phyloP scores from a whole-genome alignment of 2,113 vertebrate genomes.

The Sebastes schlegelii region DNA sequence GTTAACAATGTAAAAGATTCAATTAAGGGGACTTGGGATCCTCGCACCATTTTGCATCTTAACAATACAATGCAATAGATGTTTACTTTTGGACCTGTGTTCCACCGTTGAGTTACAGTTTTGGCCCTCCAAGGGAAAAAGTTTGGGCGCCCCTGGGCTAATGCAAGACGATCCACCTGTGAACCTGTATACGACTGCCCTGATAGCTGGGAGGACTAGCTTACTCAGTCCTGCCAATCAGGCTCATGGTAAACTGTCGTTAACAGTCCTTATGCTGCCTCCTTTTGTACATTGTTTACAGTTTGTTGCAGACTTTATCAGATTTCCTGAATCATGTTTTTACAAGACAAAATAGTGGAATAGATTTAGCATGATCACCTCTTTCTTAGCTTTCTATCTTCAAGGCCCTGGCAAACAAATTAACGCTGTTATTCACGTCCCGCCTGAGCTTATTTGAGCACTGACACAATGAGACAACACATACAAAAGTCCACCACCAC shows the following conservation, averaged over 20 bases:
- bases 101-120: too few species aligned
- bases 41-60: too few species aligned
- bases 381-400: background rate
- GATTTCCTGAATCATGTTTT: background rate
- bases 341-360: background rate
- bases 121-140: too few species aligned
- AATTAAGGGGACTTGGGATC: too few species aligned
- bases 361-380: background rate
- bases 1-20: too few species aligned
- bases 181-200: constrained; percentile 25
- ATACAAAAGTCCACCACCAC: constrained; percentile 5
- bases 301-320: background rate
- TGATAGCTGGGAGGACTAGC: constrained; percentile 20
- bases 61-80: too few species aligned
- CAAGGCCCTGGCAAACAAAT: background rate
- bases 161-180: constrained; percentile 40
- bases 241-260: constrained; percentile 15
- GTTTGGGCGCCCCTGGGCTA: background rate
- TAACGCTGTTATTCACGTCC: background rate
- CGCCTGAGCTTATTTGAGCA: background rate
- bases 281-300: background rate
- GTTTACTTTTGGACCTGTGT: too few species aligned
- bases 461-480: background rate
- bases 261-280: background rate
- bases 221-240: constrained; percentile 43